phyloP scores from a whole-genome alignment of 1,140 invertebrate genomes.

The Panonychus citri region DNA sequence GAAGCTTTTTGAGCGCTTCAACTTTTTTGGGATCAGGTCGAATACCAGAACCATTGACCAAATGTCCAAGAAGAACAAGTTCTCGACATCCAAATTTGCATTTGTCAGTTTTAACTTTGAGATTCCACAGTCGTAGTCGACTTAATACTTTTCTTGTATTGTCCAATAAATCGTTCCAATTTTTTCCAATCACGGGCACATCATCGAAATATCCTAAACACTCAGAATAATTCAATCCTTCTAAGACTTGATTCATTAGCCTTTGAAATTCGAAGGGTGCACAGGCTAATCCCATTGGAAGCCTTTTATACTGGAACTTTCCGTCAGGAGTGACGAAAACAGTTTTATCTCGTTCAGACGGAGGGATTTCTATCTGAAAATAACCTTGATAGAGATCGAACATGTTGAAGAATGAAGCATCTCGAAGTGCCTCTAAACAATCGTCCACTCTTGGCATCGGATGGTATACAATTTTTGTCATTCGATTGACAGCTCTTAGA shows the following conservation, averaged over 20 bases:
- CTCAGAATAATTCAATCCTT: neutral
- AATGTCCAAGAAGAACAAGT: constrained; percentile 20
- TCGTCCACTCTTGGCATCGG: constrained; percentile 26
- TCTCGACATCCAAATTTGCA: constrained; percentile 16
- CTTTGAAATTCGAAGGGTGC: constrained; percentile 14
- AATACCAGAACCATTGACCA: constrained; percentile 17
- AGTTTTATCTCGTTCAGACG: constrained; percentile 14
- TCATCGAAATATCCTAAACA: constrained; percentile 1
- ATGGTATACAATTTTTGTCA: constrained; percentile 24
- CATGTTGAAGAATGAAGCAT: neutral
- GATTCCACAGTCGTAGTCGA: constrained; percentile 11
- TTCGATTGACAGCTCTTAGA: constrained; percentile 23
- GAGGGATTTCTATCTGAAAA: constrained; percentile 18
- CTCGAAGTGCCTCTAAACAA: neutral
- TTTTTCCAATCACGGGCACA: constrained; percentile 8
- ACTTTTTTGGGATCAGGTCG: constrained; percentile 19
- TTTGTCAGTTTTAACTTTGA: constrained; percentile 21
- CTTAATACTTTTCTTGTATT: constrained; percentile 15
- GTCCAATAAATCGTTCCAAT: constrained; percentile 13
- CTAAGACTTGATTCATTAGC: neutral
- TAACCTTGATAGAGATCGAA: constrained; percentile 27
- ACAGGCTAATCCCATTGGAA: constrained; percentile 15
- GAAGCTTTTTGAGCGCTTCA: constrained; percentile 15
- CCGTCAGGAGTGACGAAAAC: constrained; percentile 20
- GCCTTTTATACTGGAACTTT: constrained; percentile 11